phyloP scores from a whole-genome alignment of 1,140 invertebrate genomes.

The Tetragnatha versicolor region DNA sequence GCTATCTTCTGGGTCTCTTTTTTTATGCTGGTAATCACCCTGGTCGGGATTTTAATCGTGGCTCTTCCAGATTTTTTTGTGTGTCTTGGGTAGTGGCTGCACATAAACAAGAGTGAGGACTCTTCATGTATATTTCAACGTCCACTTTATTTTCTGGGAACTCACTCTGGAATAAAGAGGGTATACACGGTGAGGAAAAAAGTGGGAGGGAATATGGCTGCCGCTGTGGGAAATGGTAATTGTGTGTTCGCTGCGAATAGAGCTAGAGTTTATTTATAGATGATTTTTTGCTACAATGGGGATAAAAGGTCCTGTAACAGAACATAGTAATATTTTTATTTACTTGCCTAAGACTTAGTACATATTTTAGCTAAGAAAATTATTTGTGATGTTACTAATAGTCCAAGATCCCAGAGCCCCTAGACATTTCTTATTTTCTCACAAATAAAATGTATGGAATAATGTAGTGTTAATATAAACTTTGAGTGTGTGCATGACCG shows the following conservation, averaged over 20 bases:
- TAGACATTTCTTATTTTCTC: too few relatives aligned
- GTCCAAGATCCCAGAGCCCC: too few relatives aligned
- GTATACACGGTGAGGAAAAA: background rate
- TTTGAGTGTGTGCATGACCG: too few relatives aligned
- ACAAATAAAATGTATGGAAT: too few relatives aligned
- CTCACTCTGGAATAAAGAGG: conserved; percentile 12
- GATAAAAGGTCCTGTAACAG: too few relatives aligned
- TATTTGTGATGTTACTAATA: too few relatives aligned
- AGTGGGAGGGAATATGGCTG: background rate
- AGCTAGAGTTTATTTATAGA: too few relatives aligned
- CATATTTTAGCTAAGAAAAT: too few relatives aligned
- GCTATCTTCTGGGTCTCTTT: background rate
- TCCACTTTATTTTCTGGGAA: conserved; percentile 13
- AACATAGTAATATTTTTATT: too few relatives aligned
- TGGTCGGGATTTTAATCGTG: conserved; percentile 32
- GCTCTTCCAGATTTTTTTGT: conserved; percentile 6
- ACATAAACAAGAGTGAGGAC: conserved; percentile 32
- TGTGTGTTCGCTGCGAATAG: background rate
- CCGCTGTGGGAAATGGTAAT: background rate
- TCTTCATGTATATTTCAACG: conserved; percentile 41
- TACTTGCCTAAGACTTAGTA: too few relatives aligned
- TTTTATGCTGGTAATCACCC: conserved; percentile 38
- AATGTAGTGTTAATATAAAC: too few relatives aligned
- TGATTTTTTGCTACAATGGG: too few relatives aligned
- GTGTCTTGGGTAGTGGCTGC: background rate